Percentiles rank a stretch among this genome's conserved stretches.
Conservation (phyloP, 53 echinoderm and acorn worm genomes). For the Luidia sarsii region DNA sequence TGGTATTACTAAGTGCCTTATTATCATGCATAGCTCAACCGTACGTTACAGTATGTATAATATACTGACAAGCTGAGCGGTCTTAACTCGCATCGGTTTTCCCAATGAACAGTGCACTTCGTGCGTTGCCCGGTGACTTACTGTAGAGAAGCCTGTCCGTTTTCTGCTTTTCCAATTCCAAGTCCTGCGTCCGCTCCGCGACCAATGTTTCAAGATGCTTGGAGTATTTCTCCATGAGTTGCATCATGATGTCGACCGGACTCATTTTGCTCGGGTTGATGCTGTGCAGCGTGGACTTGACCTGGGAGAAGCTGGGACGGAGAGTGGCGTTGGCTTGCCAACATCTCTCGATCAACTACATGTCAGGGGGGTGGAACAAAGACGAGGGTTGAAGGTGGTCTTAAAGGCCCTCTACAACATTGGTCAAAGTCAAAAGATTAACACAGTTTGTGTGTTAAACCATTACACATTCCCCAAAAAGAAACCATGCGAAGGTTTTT, state of each 20-base stretch:
- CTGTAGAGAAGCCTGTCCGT: constrained; percentile 96
- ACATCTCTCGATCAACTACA: constrained; percentile 82
- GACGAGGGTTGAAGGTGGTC: not conserved
- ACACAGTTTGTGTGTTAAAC: too few relatives aligned
- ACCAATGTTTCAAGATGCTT: constrained; percentile 91
- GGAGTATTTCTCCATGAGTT: constrained; percentile 99
- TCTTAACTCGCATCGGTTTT: too few relatives aligned
- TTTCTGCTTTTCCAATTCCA: constrained; percentile 92
- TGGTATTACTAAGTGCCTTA: too few relatives aligned
- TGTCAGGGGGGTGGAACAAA: not conserved
- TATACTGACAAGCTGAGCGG: too few relatives aligned
- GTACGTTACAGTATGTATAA: too few relatives aligned
- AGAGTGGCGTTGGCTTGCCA: constrained; percentile 76
- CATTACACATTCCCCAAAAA: not conserved
- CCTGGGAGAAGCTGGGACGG: constrained; percentile 89
- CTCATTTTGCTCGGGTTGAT: constrained; percentile 97
- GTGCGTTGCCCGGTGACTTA: too few relatives aligned
- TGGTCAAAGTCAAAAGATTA: too few relatives aligned
- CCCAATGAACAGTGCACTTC: too few relatives aligned
- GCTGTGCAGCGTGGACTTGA: constrained; percentile 79
- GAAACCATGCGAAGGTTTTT: too few relatives aligned
- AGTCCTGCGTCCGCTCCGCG: constrained; percentile 90
- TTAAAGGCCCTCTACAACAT: too few relatives aligned
- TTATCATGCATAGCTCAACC: too few relatives aligned
- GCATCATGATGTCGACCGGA: constrained; percentile 99